phyloP scores from a whole-genome alignment of 2,797 vertebrate species.

The Chelmon rostratus region DNA sequence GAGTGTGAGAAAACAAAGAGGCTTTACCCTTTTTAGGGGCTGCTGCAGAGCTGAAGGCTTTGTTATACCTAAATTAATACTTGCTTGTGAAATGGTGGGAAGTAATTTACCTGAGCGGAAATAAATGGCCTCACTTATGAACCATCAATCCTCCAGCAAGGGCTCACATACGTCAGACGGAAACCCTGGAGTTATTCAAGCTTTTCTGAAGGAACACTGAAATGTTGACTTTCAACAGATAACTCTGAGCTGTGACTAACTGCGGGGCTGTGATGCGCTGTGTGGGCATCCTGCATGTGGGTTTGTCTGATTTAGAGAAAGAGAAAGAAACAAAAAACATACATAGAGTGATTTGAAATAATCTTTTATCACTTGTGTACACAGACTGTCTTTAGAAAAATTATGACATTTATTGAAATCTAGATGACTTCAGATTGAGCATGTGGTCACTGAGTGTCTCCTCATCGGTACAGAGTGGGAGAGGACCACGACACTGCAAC shows the following conservation, averaged over 20 bases:
- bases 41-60: neutral
- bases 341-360: neutral
- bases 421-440: neutral
- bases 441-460: neutral
- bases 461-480: neutral
- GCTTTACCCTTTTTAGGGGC: neutral
- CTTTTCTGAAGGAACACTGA: neutral
- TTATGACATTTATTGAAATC: neutral
- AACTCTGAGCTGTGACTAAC: slow-evolving; percentile 16
- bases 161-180: neutral
- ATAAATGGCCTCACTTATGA: neutral
- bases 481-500: neutral
- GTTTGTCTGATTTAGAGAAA: neutral
- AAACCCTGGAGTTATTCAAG: neutral
- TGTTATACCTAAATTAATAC: neutral
- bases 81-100: neutral
- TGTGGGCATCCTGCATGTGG: neutral
- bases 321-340: too few relatives aligned
- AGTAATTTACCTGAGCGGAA: slow-evolving; percentile 1
- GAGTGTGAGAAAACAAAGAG: neutral
- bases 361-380: neutral
- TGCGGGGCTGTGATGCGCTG: slow-evolving; percentile 8
- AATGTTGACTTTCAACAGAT: neutral
- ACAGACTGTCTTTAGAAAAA: neutral
- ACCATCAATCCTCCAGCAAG: neutral